Evolutionary conservation across 2,113 vertebrate genomes (phyloP), one percentile per base, ranked within the genome.

Genomic region (Rostratula benghalensis): DNA sequence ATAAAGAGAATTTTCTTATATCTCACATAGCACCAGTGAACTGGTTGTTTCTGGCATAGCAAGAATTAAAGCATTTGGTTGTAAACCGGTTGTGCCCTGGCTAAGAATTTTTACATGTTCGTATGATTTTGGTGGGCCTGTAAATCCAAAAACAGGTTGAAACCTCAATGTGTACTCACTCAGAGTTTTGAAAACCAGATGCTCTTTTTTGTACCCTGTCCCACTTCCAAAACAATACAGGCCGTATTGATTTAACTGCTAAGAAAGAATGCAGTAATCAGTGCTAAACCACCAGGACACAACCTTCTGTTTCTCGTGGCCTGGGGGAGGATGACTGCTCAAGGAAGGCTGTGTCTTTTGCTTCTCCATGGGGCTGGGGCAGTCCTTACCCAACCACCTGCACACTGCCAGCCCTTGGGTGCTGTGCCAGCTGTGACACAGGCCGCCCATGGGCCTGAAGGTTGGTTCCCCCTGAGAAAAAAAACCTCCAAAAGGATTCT

Each of bases 291-390:
- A 9, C 9, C 13, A 11, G 16, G 48, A 25, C 2, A 28, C 17
- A 0, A 1, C 12, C 54, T 33, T 45, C 17, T 35, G 69, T 50
- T 39, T 45, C 3, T 2, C 4, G 5, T 6, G 2, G 59, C 19
- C 48, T 61, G 54, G 35, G 41, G 53, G 14, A 70, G 41, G 16
- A 54, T 16, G 1, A 2, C 45, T 70, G 65, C 39, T 8, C 1
- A 2, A 76, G 50, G 27, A 51, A 46, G 14, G n/a, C 59, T 1
- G 0, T 20, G 30, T 6, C 25, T 65, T 41, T 20, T 65, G 51
- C 75, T 80, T 60, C 46, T 41, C 39, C 13, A 1, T 0, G 1
- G 27, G 23, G 37, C 59, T 54, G 25, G 12, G 8, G 1, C 33
- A 33, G 39, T 16, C 43, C 48, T 45, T 14, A 8, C 76, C 43